Percentiles rank a stretch among this genome's conserved stretches.
phyloP scores from a whole-genome alignment of 2,797 vertebrate genomes.

The Lagocephalus sceleratus region DNA sequence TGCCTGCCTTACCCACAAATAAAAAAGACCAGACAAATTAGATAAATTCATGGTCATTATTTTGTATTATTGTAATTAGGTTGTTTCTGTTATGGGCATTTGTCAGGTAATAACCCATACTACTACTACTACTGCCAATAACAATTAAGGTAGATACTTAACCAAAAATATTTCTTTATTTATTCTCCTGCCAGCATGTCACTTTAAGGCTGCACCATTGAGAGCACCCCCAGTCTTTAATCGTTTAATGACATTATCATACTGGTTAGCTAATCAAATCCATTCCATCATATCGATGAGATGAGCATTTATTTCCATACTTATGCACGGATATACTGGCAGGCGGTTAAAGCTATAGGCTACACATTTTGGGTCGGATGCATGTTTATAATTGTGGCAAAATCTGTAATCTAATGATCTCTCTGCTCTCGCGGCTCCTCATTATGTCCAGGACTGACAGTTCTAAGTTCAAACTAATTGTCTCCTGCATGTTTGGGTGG shows the following conservation, averaged over 20 bases:
- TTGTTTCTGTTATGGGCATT: no score
- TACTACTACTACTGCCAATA: not conserved
- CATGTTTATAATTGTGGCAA: constrained; percentile 48
- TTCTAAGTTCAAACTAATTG: constrained; percentile 65
- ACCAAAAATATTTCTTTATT: constrained; percentile 1
- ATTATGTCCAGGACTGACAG: constrained; percentile 68
- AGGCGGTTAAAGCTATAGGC: not conserved
- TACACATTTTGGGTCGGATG: constrained; percentile 38
- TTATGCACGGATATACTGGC: not conserved
- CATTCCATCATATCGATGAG: constrained; percentile 18
- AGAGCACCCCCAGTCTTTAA: constrained; percentile 54
- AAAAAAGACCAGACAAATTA: constrained; percentile 12
- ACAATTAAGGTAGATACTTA: not conserved
- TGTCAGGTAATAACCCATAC: no score
- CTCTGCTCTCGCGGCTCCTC: constrained; percentile 51
- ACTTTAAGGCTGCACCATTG: constrained; percentile 51
- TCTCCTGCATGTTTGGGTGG: constrained; percentile 49
- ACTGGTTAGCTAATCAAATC: constrained; percentile 20
- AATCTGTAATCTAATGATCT: constrained; percentile 57
- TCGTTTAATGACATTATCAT: constrained; percentile 45
- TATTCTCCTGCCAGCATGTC: not conserved
- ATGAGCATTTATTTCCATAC: not conserved
- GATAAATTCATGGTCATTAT: constrained; percentile 22
- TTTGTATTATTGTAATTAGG: not conserved
- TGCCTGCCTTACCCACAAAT: constrained; percentile 23